These are phyloP conservation scores for Mimachlamys varia DNA, from an alignment of 2,888 invertebrate species.

Conservation along the genomic window DNA sequence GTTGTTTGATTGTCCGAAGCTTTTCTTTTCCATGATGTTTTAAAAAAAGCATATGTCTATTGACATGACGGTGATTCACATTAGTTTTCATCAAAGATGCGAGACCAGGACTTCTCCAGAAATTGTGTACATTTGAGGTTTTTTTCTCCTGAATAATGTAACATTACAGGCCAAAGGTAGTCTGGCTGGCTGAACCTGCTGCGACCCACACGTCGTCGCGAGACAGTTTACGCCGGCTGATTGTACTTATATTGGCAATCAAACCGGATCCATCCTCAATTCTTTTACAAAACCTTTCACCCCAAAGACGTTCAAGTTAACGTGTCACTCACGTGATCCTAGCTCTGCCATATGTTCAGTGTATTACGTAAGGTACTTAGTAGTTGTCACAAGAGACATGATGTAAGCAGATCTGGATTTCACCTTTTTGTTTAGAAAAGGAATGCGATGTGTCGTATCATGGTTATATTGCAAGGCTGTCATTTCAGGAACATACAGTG, in stretches of 20 bases:
- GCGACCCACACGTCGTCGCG: background rate
- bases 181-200: background rate
- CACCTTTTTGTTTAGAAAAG: background rate
- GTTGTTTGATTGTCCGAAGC: too few relatives aligned
- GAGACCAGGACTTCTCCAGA: background rate
- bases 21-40: background rate
- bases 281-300: constrained; percentile 1
- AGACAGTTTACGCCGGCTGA: background rate
- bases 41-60: background rate
- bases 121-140: background rate
- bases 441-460: background rate
- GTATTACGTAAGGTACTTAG: background rate
- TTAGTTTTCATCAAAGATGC: background rate
- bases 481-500: background rate
- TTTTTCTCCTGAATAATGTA: constrained; percentile 1
- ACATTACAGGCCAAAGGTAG: background rate
- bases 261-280: background rate
- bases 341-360: background rate
- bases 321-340: background rate
- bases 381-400: background rate
- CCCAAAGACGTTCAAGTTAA: background rate
- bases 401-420: background rate
- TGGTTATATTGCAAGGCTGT: background rate
- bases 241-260: constrained; percentile 7
- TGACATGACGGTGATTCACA: background rate